Conservation (phyloP, 1,140 invertebrate species). For the Sinella curviseta region DNA sequence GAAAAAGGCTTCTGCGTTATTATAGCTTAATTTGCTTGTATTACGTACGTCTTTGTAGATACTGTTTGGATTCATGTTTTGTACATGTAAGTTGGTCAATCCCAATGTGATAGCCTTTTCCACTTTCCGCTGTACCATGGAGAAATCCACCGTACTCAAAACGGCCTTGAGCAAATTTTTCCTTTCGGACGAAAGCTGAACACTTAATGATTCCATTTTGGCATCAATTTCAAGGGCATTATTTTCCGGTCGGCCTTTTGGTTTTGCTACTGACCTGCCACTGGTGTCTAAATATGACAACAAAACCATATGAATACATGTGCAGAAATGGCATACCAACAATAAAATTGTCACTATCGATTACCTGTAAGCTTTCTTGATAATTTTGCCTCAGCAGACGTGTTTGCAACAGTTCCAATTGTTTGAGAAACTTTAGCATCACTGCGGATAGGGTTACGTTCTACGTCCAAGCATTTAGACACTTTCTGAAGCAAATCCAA, state of each 20-base stretch:
- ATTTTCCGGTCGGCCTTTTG: slow-evolving; percentile 23
- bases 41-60: slow-evolving; percentile 58
- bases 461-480: too few species aligned
- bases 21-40: slow-evolving; percentile 25
- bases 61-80: slow-evolving; percentile 69
- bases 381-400: too few species aligned
- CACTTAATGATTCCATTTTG: slow-evolving; percentile 64
- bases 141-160: slow-evolving; percentile 60
- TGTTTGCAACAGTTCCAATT: too few species aligned
- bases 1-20: too few species aligned
- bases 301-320: too few species aligned
- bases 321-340: too few species aligned
- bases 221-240: slow-evolving; percentile 40
- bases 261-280: slow-evolving; percentile 38
- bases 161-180: slow-evolving; percentile 41
- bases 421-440: neutral
- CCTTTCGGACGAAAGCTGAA: slow-evolving; percentile 38
- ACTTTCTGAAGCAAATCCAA: too few species aligned
- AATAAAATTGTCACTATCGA: neutral
- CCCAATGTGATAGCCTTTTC: slow-evolving; percentile 72
- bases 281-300: neutral
- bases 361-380: neutral
- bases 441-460: too few species aligned
- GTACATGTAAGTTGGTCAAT: slow-evolving; percentile 71
- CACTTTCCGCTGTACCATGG: slow-evolving; percentile 67